phyloP scores from a whole-genome alignment of 1,140 invertebrate genomes.

The Notospermus geniculatus region DNA sequence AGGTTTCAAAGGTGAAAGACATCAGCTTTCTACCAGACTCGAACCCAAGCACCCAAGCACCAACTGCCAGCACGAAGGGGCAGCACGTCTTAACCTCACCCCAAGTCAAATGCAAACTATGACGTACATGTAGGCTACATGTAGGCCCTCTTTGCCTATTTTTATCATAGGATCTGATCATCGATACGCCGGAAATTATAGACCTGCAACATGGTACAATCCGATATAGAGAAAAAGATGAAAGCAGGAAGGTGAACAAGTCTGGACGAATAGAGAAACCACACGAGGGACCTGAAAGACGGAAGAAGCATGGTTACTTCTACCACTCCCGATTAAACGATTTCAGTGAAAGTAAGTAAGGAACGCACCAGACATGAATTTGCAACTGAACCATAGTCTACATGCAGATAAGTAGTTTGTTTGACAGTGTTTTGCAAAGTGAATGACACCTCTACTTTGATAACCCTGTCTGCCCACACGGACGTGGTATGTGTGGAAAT shows the following conservation, averaged over 20 bases:
- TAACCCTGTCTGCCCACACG: too few relatives aligned
- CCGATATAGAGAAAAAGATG: slow-evolving; percentile 35
- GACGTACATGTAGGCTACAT: not conserved
- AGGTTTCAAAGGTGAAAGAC: too few relatives aligned
- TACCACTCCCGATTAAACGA: slow-evolving; percentile 42
- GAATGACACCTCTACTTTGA: too few relatives aligned
- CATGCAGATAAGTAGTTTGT: too few relatives aligned
- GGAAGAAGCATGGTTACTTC: slow-evolving; percentile 44
- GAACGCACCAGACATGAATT: too few relatives aligned
- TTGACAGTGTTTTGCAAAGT: too few relatives aligned
- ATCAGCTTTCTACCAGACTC: too few relatives aligned
- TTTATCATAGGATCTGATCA: slow-evolving; percentile 24
- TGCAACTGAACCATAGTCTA: too few relatives aligned
- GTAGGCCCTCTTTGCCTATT: not conserved
- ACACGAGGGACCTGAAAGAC: slow-evolving; percentile 32
- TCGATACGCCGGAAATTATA: slow-evolving; percentile 42
- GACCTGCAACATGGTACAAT: slow-evolving; percentile 47
- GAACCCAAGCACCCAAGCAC: not conserved
- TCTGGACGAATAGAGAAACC: slow-evolving; percentile 31
- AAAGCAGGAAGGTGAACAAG: slow-evolving; percentile 20
- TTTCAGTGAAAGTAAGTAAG: slow-evolving; percentile 36
- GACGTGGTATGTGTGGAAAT: too few relatives aligned
- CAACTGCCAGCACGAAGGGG: too few relatives aligned
- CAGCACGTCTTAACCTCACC: slow-evolving; percentile 13
- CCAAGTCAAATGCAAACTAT: not conserved